Evolutionary conservation across 2,888 invertebrate species (phyloP).

Genomic region (Pollenia angustigena): DNA sequence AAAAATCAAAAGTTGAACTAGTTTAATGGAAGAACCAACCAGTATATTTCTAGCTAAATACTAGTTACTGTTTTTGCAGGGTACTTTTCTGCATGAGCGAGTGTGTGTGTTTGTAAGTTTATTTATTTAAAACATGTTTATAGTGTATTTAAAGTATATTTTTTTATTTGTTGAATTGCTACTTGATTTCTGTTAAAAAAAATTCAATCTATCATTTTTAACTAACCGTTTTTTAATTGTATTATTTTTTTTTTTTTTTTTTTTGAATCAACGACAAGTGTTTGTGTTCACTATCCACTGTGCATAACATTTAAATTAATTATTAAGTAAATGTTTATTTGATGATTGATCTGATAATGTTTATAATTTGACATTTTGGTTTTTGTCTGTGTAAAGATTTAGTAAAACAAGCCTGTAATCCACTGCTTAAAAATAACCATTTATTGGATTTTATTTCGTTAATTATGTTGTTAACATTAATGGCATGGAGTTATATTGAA

Average conservation of each 20-base stretch:
- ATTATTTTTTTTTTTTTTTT: slow-evolving; percentile 29
- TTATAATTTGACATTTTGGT: slow-evolving; percentile 65
- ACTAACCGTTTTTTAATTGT: background rate
- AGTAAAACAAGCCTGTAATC: slow-evolving; percentile 27
- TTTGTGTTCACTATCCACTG: slow-evolving; percentile 45
- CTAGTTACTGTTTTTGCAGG: too few species aligned
- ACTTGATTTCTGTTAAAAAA: slow-evolving; percentile 50
- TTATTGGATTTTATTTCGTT: slow-evolving; percentile 47
- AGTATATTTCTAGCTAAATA: too few species aligned
- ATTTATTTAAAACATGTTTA: slow-evolving; percentile 44
- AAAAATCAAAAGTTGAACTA: too few species aligned
- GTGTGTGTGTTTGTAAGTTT: background rate
- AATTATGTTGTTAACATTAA: slow-evolving; percentile 72
- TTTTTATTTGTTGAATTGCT: slow-evolving; percentile 58
- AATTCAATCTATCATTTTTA: slow-evolving; percentile 12
- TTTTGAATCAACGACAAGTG: slow-evolving; percentile 59
- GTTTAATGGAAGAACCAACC: too few species aligned
- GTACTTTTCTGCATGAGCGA: background rate
- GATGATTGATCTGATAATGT: slow-evolving; percentile 71
- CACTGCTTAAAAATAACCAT: slow-evolving; percentile 55
- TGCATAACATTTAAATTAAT: slow-evolving; percentile 70
- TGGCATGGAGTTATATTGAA: slow-evolving; percentile 22
- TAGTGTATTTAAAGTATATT: slow-evolving; percentile 14
- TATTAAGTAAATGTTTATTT: slow-evolving; percentile 64
- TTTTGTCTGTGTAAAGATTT: slow-evolving; percentile 33